Base-by-base conservation (phyloP, 37 sponge, comb jelly and placozoan genomes). In the Mnemiopsis leidyi region DNA sequence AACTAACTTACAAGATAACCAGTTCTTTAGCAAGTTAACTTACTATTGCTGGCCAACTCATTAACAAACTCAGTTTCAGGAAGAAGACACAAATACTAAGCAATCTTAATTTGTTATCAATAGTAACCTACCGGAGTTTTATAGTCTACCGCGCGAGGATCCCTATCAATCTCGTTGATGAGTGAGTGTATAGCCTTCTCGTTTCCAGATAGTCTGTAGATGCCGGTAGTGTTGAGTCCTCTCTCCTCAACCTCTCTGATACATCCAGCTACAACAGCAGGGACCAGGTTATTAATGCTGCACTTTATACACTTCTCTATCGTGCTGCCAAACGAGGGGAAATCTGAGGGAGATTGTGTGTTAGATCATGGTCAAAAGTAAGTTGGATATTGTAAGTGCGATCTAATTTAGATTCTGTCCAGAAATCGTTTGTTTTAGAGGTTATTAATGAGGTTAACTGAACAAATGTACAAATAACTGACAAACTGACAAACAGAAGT, bases 121-220 rank as follows among this genome's bases (percentile, higher is more conserved):
- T 48, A 48, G 13, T 48, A 48, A 48, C 61, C 61, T 13, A 82
- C 82, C 32, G 82, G 37, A 5, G 82, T 30, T 34, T 82, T 82
- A 23, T 82, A 82, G 82, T 82, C 82, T 13, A 82, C 82, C 9
- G 31, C 38, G 7, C 82, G 32, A 23, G 82, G 82, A 7, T 82
- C 82, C 82, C 30, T 82, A 34, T 82, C 82, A 23, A 82, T 82
- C 82, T 82, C 36, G 30, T 82, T 82, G 23, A 82, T 82, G 7
- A 82, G 82, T 2, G 82, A 82, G 82, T 82, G 36, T 36, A 82
- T 82, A 23, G 82, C 82, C 82, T 82, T 82, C 82, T 82, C 82
- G 38, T 82, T 82, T 1, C 82, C 82, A 5, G 82, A 82, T 13
- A 82, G 30, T 82, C 82, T 31, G 82, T 82, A 82, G 31, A 82